Evolutionary conservation across 2,797 vertebrate species (phyloP).

Genomic region (Erpetoichthys calabaricus): DNA sequence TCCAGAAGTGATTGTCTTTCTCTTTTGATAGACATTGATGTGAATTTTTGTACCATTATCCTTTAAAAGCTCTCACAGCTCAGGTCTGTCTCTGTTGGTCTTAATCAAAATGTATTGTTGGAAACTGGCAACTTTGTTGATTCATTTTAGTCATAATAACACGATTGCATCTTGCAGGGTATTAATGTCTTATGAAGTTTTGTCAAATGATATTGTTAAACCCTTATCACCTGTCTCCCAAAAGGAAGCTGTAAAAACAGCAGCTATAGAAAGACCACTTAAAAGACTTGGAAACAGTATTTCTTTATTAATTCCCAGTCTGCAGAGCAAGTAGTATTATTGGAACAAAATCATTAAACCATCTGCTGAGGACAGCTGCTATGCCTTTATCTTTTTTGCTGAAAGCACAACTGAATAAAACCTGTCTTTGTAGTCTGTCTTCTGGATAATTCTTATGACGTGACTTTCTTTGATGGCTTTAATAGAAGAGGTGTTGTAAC

Average conservation of each 20-base stretch:
- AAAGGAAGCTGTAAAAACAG: conserved; percentile 2
- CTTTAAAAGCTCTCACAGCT: no score
- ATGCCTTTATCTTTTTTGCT: conserved; percentile 43
- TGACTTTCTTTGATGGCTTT: conserved; percentile 49
- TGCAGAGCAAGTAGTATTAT: conserved; percentile 22
- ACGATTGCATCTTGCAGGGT: background rate
- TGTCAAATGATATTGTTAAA: background rate
- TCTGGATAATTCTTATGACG: conserved; percentile 50
- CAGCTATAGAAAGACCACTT: conserved; percentile 1
- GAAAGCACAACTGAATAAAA: conserved; percentile 40
- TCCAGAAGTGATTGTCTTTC: no score
- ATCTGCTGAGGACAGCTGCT: conserved; percentile 48
- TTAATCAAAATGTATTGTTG: no score
- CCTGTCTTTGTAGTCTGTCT: conserved; percentile 41
- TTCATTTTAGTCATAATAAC: background rate
- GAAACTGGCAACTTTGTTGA: no score
- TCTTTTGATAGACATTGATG: no score
- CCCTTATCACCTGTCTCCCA: background rate
- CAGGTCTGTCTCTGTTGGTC: no score
- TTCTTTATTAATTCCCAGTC: conserved; percentile 13
- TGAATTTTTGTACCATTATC: no score
- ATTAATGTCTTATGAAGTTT: background rate
- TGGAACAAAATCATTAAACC: conserved; percentile 35
- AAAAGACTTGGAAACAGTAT: conserved; percentile 4
- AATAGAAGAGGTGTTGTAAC: conserved; percentile 45